Evolutionary conservation across 2,888 invertebrate species (phyloP), one percentile per base, ranked within the genome.

Genomic region (Adineta ricciae): DNA sequence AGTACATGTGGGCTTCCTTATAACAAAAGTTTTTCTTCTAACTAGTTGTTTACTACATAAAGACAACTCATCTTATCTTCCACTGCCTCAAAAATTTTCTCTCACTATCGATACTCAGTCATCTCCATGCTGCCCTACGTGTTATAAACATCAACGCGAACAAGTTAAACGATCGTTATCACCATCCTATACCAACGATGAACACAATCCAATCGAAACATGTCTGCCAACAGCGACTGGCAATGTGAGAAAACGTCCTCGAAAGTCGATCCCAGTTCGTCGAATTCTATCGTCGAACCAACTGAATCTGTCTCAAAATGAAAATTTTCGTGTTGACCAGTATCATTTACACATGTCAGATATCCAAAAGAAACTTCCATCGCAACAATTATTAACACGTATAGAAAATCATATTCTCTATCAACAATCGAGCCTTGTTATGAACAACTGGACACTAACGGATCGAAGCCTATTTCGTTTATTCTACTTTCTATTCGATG

Each of bases 401-500:
- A 64, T 64, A 64, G 64, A 64, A 64, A 64, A 64, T 64, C 64
- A 64, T 32, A 64, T 64, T 7, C 27, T 16, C 14, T 24, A 78
- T 11, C 41, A 78, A 78, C 21, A 41, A 64, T 27, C 14, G 11
- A 11, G 9, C 8, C 24, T 19, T 41, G 9, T n/a, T 11, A n/a
- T 9, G 2, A 78, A 41, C n/a, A 78, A 78, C 41, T 78, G 78
- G 78, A 78, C 78, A 41, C n/a, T 78, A 78, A 41, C 78, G 8
- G 78, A 78, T 78, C 78, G 78, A 41, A 41, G 24, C n/a, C 24
- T 78, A 41, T 78, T 78, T 78, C 78, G 78, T 24, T 24, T 41
- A 41, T 78, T 78, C 41, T 78, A 78, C 41, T 78, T 78, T 78
- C 8, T 41, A 78, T 24, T 78, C 11, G n/a, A 78, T 78, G 78